These are phyloP conservation scores for Falco columbarius DNA, from an alignment of 2,797 vertebrate genomes.

Conservation along the genomic window DNA sequence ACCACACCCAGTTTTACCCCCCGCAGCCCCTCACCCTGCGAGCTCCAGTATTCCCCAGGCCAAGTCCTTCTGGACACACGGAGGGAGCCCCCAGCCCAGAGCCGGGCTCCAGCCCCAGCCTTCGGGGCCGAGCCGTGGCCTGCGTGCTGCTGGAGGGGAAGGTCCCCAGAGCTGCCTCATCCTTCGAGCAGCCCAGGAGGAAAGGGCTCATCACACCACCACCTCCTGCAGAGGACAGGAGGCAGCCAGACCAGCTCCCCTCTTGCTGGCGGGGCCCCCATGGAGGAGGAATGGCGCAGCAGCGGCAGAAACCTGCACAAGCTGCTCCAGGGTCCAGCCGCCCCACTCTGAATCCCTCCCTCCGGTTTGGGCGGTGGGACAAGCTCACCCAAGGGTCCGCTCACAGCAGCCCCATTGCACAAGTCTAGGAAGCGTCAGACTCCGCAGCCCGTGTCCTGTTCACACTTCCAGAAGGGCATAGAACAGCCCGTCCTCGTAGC, in stretches of 20 bases:
- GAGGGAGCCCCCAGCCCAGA: not conserved
- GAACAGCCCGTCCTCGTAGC: not conserved
- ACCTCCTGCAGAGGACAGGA: not conserved
- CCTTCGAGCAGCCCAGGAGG: not conserved
- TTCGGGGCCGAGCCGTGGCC: not conserved
- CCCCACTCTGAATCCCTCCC: not conserved
- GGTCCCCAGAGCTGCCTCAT: not conserved
- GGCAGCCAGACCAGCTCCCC: not conserved
- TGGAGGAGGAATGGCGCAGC: not conserved
- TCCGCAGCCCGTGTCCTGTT: not conserved
- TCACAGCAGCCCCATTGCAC: fast-evolving
- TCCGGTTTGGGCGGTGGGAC: not conserved
- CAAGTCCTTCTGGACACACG: not conserved
- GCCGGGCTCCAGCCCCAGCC: not conserved
- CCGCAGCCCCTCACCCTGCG: not conserved
- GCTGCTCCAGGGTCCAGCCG: not conserved
- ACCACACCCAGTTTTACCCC: not conserved
- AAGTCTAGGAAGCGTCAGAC: not conserved
- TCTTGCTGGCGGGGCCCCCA: not conserved
- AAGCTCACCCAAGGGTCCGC: not conserved
- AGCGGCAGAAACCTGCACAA: not conserved
- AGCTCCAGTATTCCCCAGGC: not conserved
- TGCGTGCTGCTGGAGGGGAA: not conserved
- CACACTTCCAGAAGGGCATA: no score
- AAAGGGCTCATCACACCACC: not conserved